Base-by-base conservation (phyloP, 2,888 invertebrate species). In the Agrotis puta region DNA sequence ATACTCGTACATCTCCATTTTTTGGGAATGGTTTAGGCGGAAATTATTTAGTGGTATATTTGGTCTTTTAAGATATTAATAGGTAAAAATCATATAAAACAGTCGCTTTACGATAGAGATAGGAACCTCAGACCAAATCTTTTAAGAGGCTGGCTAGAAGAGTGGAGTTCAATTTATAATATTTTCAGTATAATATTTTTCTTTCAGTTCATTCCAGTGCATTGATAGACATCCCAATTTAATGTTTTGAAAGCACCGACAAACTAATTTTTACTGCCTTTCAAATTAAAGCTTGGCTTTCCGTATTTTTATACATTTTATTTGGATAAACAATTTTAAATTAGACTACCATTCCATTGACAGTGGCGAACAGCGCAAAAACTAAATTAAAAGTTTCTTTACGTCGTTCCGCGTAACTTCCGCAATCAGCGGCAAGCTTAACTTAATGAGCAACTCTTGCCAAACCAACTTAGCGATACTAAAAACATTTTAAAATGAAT, bases 311-410 rank as follows among this genome's bases (percentile, higher is more conserved):
- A 48, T 18, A 24, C 27, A 58, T 70, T 74, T 69, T 70, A 70
- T 80, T 80, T 77, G 56, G 57, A 68, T 65, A 74, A 77, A 73
- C 70, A 74, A 83, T 81, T 82, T 81, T 70, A 83, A 83, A 82
- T 83, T 77, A 81, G 70, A 59, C 77, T 65, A 62, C 56, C 51
- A 65, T 76, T 69, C 45, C 70, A 77, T 61, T 53, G 74, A 81
- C 72, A 69, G 73, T 58, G 54, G 71, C 63, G 63, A 58, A 67
- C 67, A 51, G 62, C 43, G 63, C 75, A 74, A 77, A 77, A 85
- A 81, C 77, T 81, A 76, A 81, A 85, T 83, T 81, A 77, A 76
- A 84, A 79, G 70, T 77, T 79, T 76, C 18, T 73, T 78, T 77
- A 70, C 74, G 59, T 61, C 62, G 74, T 72, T 64, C 63, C 61